Conservation (phyloP, 2,113 vertebrate species). For the Pteruthius melanotis region DNA sequence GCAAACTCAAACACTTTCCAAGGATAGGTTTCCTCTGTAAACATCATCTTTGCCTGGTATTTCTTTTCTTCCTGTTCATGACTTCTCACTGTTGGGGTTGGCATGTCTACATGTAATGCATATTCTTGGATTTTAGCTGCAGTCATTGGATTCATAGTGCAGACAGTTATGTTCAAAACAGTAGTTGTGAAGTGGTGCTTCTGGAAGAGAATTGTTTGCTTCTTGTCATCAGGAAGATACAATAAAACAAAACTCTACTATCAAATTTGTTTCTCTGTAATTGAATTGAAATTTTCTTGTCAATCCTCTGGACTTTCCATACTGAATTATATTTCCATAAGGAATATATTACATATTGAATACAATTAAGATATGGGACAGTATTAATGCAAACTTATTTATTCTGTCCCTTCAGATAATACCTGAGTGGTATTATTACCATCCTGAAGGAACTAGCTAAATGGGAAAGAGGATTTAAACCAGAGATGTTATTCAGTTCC, state of each 20-base stretch:
- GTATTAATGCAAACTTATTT: not conserved
- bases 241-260: not conserved
- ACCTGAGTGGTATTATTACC: not conserved
- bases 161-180: slow-evolving; percentile 23
- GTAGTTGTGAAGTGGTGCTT: slow-evolving; percentile 25
- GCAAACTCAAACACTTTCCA: not conserved
- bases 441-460: not conserved
- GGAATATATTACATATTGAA: not conserved
- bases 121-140: slow-evolving; percentile 18
- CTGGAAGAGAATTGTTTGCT: slow-evolving; percentile 17
- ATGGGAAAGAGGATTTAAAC: not conserved
- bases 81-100: not conserved
- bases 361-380: not conserved
- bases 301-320: not conserved
- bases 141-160: slow-evolving; percentile 9
- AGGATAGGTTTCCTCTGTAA: not conserved
- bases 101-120: not conserved
- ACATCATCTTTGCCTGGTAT: not conserved
- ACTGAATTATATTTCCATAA: not conserved
- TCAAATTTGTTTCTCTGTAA: not conserved
- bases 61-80: not conserved
- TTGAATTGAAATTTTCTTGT: not conserved
- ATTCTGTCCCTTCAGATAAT: not conserved
- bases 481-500: not conserved
- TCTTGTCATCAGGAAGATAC: not conserved